Conservation (phyloP, 2,888 invertebrate genomes). For the Sinopyrophorus schimmeli region DNA sequence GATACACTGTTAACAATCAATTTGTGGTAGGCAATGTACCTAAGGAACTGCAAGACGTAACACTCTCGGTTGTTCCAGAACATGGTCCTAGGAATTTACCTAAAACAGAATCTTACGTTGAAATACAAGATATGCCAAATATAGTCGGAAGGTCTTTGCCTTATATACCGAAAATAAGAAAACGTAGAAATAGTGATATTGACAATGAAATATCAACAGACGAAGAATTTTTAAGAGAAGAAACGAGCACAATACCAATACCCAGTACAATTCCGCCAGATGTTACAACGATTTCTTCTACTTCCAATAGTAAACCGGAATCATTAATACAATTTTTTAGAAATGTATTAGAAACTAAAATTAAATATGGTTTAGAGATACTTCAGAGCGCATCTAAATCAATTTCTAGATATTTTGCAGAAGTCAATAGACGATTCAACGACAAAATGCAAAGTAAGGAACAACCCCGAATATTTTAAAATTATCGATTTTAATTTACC, state of each 20-base stretch:
- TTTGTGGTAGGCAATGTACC: constrained; percentile 71
- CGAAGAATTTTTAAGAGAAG: constrained; percentile 9
- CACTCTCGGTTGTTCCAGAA: constrained; percentile 66
- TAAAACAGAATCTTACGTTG: constrained; percentile 1
- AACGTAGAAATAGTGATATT: constrained; percentile 26
- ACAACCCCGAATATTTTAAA: constrained; percentile 15
- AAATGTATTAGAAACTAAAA: constrained; percentile 69
- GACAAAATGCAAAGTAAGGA: constrained; percentile 12
- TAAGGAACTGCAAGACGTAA: constrained; percentile 61
- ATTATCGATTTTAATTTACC: too few species aligned
- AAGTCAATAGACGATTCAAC: constrained; percentile 57
- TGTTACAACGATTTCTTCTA: constrained; percentile 25
- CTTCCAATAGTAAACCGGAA: constrained; percentile 36
- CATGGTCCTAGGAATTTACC: constrained; percentile 62
- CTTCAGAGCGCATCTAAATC: constrained; percentile 70
- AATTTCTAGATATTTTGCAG: constrained; percentile 66
- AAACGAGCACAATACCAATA: not conserved
- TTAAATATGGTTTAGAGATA: constrained; percentile 68
- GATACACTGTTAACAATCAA: constrained; percentile 51
- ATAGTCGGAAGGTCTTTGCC: constrained; percentile 43
- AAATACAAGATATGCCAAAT: not conserved
- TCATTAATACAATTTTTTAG: constrained; percentile 64
- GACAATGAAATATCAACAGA: constrained; percentile 23
- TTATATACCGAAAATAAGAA: constrained; percentile 50
- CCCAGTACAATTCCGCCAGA: constrained; percentile 8